Evolutionary conservation across 2,113 vertebrate genomes (phyloP), one percentile per base, ranked within the genome.

Genomic region (Hyperoodon ampullatus): DNA sequence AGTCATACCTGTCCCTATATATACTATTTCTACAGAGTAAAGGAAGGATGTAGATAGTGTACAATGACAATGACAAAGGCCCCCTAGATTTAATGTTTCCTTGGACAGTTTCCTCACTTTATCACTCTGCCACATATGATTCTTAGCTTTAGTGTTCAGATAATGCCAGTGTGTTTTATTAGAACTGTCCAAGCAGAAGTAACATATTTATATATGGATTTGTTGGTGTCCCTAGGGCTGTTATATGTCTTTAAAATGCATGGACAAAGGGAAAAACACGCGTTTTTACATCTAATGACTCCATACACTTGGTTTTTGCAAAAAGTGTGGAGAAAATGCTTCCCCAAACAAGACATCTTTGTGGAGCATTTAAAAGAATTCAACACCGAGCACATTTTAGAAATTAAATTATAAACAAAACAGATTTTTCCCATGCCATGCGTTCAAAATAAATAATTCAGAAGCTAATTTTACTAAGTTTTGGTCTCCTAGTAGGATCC

Each of bases 381-480:
- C 13, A 90, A 72, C 94, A 75, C 33, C 33, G 53, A 72, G 44
- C 8, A 55, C 39, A 15, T 24, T 63, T 81, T 58, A 26, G 18
- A 89, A 88, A 53, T 83, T 24, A 86, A 42, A 88, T 24, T 92
- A 63, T 44, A 86, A 88, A 92, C 24, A 61, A 50, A 74, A 85
- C 8, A 28, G 44, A 33, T 10, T 61, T 92, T 70, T 68, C 12
- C 2, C 3, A 50, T n/a, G 42, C 28, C 24, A 39, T 6, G 30
- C 19, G 23, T 66, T 84, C 28, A 84, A 44, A 24, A 68, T 66
- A 81, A 88, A 55, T 60, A 72, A 86, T 24, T 90, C 23, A 55
- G 87, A 74, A 74, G 44, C 55, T 30, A 74, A 84, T 11, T 91
- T 80, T 39, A 80, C 4, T 90, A 81, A 72, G 26, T 23, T 72